These are phyloP conservation scores for Brachypalpus laphriformis DNA, from an alignment of 2,888 invertebrate genomes.

Conservation along the genomic window DNA sequence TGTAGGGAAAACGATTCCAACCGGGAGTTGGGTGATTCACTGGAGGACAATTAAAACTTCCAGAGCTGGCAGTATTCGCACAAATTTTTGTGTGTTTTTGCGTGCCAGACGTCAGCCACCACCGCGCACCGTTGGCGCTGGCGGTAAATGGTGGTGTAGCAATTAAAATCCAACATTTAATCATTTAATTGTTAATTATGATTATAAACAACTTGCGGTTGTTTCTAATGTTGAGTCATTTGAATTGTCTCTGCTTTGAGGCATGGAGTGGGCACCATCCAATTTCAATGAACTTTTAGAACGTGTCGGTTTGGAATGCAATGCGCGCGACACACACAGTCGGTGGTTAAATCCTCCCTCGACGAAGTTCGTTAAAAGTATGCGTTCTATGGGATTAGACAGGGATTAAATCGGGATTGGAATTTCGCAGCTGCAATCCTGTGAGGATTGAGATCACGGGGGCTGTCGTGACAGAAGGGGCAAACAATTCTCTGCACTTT, in stretches of 20 bases:
- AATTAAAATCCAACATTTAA: constrained; percentile 73
- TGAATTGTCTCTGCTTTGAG: constrained; percentile 33
- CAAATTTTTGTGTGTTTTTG: constrained; percentile 63
- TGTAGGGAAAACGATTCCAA: background rate
- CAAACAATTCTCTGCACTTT: background rate
- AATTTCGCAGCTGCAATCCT: background rate
- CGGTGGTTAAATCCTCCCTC: background rate
- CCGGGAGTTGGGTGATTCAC: constrained; percentile 24
- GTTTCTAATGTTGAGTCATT: constrained; percentile 65
- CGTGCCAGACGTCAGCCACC: constrained; percentile 46
- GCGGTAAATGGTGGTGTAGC: constrained; percentile 38
- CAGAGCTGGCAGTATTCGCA: constrained; percentile 6
- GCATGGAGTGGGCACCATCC: background rate
- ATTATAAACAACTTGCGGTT: constrained; percentile 72
- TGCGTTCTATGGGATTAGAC: constrained; percentile 47
- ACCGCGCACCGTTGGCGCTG: background rate
- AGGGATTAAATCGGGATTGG: constrained; percentile 27
- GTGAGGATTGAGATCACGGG: background rate
- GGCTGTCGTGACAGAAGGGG: background rate
- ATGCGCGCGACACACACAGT: constrained; percentile 9
- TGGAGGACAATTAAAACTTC: constrained; percentile 69
- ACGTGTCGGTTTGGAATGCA: constrained; percentile 20
- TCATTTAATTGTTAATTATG: constrained; percentile 74
- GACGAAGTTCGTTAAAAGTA: background rate
- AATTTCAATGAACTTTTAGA: constrained; percentile 51